Evolutionary conservation across 2,797 vertebrate species (phyloP).

Genomic region (Hafferia zeledoni): DNA sequence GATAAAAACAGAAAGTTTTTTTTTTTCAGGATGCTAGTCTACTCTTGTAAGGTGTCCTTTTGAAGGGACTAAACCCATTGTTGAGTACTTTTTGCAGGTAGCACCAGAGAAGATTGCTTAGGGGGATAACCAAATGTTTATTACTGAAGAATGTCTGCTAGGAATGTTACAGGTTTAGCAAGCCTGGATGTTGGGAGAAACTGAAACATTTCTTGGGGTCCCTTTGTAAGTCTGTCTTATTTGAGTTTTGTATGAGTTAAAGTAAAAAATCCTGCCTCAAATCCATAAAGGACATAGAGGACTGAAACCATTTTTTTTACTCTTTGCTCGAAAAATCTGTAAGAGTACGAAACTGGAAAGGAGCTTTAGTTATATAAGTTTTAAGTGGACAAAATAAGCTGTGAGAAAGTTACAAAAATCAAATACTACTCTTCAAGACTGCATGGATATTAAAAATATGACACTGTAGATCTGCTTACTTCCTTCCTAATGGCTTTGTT

Average conservation of each 20-base stretch:
- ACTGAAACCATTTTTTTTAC: fast-evolving
- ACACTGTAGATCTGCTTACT: neutral
- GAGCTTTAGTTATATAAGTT: neutral
- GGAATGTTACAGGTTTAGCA: neutral
- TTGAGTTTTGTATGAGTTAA: neutral
- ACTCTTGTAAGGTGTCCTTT: neutral
- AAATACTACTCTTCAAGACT: neutral
- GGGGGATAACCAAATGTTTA: neutral
- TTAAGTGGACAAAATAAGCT: neutral
- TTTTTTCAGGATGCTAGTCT: neutral
- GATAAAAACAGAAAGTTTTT: neutral
- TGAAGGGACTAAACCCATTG: neutral
- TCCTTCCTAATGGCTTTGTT: neutral
- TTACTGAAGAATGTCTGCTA: neutral
- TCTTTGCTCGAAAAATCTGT: neutral
- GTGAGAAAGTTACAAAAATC: neutral
- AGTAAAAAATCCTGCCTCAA: neutral
- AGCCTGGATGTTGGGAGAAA: neutral
- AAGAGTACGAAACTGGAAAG: neutral
- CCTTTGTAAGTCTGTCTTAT: neutral
- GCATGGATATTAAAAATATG: neutral
- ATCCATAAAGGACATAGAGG: neutral
- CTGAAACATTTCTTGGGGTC: neutral
- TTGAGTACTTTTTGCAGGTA: neutral
- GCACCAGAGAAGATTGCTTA: neutral